These are phyloP conservation scores for Ameiurus melas DNA, from an alignment of 2,113 vertebrate species.

Conservation along the genomic window DNA sequence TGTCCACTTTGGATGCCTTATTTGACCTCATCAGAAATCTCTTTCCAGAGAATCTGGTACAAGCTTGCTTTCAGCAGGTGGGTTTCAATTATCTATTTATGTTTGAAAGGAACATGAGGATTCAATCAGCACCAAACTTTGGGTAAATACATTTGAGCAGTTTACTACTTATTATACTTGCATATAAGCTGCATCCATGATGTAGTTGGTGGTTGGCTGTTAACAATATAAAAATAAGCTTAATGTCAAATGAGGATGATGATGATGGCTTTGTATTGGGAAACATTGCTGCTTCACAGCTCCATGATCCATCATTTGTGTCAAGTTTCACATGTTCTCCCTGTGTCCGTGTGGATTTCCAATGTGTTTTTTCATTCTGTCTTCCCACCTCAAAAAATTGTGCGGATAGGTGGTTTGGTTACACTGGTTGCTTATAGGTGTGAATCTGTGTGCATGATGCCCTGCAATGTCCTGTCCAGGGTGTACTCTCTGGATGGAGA, in stretches of 20 bases:
- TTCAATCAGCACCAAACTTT: not conserved
- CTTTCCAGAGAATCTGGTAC: slow-evolving; percentile 96
- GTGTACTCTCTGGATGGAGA: not conserved
- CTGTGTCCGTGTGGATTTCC: not conserved
- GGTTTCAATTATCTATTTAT: slow-evolving; percentile 7
- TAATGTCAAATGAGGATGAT: not conserved
- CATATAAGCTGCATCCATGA: not conserved
- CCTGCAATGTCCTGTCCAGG: not conserved
- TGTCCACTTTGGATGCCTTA: slow-evolving; percentile 94
- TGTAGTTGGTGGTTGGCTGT: not conserved
- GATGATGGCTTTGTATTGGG: not conserved
- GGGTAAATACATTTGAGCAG: not conserved
- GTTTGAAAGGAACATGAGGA: not conserved
- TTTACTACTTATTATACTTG: not conserved
- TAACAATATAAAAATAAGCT: not conserved
- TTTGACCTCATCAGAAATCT: slow-evolving; percentile 96
- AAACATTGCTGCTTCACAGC: not conserved
- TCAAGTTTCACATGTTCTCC: not conserved
- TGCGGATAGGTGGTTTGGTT: not conserved
- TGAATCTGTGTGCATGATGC: not conserved
- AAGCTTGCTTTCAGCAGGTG: slow-evolving; percentile 99
- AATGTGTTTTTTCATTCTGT: not conserved
- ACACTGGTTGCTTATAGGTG: not conserved
- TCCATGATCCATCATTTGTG: not conserved
- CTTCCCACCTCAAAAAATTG: not conserved